Base-by-base conservation (phyloP, 2,888 invertebrate genomes). In the Clistopyga incitator region DNA sequence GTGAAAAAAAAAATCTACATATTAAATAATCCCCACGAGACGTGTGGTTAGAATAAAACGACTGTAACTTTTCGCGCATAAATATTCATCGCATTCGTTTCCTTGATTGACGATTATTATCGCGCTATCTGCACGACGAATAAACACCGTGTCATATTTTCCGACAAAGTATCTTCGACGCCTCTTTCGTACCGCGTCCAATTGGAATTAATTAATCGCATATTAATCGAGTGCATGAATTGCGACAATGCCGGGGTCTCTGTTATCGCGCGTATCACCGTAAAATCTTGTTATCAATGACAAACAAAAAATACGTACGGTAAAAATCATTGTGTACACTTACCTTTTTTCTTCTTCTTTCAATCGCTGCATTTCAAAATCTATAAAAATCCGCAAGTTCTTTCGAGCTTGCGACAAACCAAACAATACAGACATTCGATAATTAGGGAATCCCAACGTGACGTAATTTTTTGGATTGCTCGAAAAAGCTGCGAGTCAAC, bases 191-290 rank as follows among this genome's bases (percentile, higher is more conserved):
- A 65, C 68, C 80, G 80, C 74, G 78, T 70, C 84, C 74, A 84
- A 84, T 84, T 74, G 84, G 68, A 84, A 84, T 84, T 78, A 84
- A 81, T 84, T 83, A 67, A 56, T 15, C 25, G 76, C 72, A 42
- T 77, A 80, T 77, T 80, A 68, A 74, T 74, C 68, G 77, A 77
- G 80, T 80, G 68, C 67, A 80, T 77, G 77, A 68, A 64, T 38
- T 20, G 64, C 42, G 38, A 38, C 64, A 1, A 59, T 25, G n/a
- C 6, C 6, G 29, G 4, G 18, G 34, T n/a, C n/a, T n/a, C n/a
- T 8, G 15, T 61, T 29, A 29, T 29, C n/a, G 29, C 4, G 29
- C 13, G n/a, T 29, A 59, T n/a, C 23, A n/a, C 18, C 61, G n/a
- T 34, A 38, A 38, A 38, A 38, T 10, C 38, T 38, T 38, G 8